phyloP scores from a whole-genome alignment of 2,888 invertebrate species.

The Venusia cambrica region DNA sequence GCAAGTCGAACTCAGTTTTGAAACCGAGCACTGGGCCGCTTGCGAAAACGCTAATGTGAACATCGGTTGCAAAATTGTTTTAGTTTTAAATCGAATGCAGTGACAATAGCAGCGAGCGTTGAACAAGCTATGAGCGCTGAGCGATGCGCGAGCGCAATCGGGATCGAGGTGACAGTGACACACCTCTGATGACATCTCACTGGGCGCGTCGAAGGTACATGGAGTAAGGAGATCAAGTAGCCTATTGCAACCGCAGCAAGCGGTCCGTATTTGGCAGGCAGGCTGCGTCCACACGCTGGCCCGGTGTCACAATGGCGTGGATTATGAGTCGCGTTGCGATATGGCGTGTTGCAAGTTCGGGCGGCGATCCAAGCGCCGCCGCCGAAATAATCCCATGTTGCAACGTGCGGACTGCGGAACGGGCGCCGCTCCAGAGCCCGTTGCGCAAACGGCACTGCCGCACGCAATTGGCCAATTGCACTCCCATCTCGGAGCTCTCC shows the following conservation, averaged over 20 bases:
- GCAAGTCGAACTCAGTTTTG: constrained; percentile 76
- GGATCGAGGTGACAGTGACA: constrained; percentile 21
- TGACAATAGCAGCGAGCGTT: constrained; percentile 41
- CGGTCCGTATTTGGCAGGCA: constrained; percentile 70
- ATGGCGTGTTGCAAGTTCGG: constrained; percentile 78
- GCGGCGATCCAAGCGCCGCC: constrained; percentile 75
- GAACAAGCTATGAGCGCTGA: constrained; percentile 34
- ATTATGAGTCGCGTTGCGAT: constrained; percentile 78
- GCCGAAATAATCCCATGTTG: constrained; percentile 80
- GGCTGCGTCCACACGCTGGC: constrained; percentile 47
- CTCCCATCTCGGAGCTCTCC: constrained; percentile 41
- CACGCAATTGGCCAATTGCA: constrained; percentile 66
- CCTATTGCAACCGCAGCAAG: constrained; percentile 50
- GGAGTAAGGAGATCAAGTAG: constrained; percentile 64
- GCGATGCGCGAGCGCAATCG: constrained; percentile 20
- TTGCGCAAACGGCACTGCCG: constrained; percentile 62
- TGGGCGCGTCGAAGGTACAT: constrained; percentile 33
- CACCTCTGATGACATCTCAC: constrained; percentile 40
- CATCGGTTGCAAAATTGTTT: constrained; percentile 80
- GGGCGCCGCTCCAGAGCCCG: constrained; percentile 72
- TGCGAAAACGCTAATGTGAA: constrained; percentile 81
- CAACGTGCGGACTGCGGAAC: constrained; percentile 74
- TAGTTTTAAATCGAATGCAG: constrained; percentile 73
- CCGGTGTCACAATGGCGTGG: constrained; percentile 72
- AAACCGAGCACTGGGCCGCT: constrained; percentile 77